A percentile compares a stretch with the other conserved stretches of the same genome.
phyloP scores from a whole-genome alignment of 2,797 vertebrate genomes.

The Pseudocheirus occidentalis region DNA sequence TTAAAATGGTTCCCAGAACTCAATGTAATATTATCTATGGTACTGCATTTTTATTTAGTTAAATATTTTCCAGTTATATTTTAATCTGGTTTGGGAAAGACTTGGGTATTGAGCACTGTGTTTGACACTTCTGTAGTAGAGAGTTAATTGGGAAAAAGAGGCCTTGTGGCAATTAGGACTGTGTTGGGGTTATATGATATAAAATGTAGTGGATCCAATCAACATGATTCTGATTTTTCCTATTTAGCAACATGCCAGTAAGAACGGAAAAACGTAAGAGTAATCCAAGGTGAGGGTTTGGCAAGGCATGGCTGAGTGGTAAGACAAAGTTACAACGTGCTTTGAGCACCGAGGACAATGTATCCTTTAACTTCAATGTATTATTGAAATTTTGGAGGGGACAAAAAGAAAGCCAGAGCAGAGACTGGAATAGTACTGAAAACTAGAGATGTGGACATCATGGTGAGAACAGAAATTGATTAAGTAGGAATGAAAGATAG shows the following conservation, averaged over 20 bases:
- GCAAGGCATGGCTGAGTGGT: background rate
- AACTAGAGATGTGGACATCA: background rate
- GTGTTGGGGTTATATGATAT: background rate
- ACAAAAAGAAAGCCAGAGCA: background rate
- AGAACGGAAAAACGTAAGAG: background rate
- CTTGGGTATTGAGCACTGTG: background rate
- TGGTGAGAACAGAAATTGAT: background rate
- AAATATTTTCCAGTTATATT: background rate
- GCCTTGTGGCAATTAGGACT: background rate
- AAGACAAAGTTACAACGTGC: background rate
- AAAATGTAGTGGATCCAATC: background rate
- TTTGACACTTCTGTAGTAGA: background rate
- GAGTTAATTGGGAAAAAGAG: background rate
- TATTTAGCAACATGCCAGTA: background rate
- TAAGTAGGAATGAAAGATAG: background rate
- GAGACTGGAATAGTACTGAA: background rate
- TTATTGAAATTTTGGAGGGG: background rate
- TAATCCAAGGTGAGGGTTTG: background rate
- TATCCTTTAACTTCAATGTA: too few relatives aligned
- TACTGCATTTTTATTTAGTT: background rate
- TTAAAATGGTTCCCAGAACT: background rate
- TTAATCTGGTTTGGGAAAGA: background rate
- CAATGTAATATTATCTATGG: background rate
- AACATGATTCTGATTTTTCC: background rate
- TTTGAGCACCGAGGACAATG: background rate